Base-by-base conservation (phyloP, 2,797 vertebrate genomes). In the Chloroceryle inda region DNA sequence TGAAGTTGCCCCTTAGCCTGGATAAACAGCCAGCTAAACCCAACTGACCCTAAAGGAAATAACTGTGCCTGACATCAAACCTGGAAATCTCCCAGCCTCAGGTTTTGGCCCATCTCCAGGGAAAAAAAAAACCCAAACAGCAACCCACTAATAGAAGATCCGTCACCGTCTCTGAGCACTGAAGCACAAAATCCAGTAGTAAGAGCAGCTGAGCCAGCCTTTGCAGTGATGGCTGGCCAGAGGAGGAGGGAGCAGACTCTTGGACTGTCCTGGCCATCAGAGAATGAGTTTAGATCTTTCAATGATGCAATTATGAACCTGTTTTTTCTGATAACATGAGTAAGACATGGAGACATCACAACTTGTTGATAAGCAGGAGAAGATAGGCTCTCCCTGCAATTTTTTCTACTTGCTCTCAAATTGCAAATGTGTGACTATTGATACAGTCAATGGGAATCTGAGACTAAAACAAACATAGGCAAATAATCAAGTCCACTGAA, bases 81-180 rank as follows among this genome's bases (percentile, higher is more conserved):
- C 73, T 91, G 94, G 89, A 79, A 52, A 50, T 75, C 85, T 94
- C 63, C 77, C 89, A 96, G 44, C 11, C 35, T 63, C 80, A 73
- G 79, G 73, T 82, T 95, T 89, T 97, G 94, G 89, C 96, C 44
- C 52, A 68, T 66, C 69, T 81, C 95, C 93, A 95, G 80, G 47
- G 37, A 85, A 96, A 97, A 94, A 59, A 95, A 79, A 38, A 87
- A 63, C 42, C 44, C 18, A 17, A 84, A 91, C 50, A 84, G 83
- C 73, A 94, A 73, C 63, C 73, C 63, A 40, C 73, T 86, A 82
- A 52, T 73, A 94, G 81, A 88, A 74, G 87, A 68, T 64, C 71
- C 67, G 83, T 88, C 93, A 90, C 77, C 6, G 13, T 23, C 59
- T 84, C 73, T 55, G 61, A 63, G 55, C 1, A 0, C 66, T 64